Percentiles rank a stretch among this genome's conserved stretches.
Conservation (phyloP, 2,797 vertebrate genomes). For the Phalanger gymnotis region DNA sequence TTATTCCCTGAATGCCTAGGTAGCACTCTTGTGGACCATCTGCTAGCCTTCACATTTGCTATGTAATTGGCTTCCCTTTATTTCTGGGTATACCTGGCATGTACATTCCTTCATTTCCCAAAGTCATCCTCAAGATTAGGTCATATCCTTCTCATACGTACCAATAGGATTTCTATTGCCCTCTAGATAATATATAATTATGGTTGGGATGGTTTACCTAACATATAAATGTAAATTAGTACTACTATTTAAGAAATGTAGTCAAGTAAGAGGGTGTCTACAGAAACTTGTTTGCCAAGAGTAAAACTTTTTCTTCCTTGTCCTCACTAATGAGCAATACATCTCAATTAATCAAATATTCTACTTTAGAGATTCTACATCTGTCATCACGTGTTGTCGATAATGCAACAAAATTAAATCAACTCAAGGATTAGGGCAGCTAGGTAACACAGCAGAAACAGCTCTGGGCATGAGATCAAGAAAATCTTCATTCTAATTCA, state of each 20-base stretch:
- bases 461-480: background rate
- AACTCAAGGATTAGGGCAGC: background rate
- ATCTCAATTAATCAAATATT: background rate
- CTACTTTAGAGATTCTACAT: background rate
- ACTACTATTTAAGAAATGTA: background rate
- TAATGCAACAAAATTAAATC: background rate
- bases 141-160: background rate
- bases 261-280: background rate
- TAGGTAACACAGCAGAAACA: background rate
- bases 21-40: background rate
- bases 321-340: background rate
- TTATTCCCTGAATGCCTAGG: background rate
- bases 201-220: background rate
- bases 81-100: background rate
- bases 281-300: background rate
- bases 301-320: background rate
- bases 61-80: background rate
- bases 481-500: background rate
- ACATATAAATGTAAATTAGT: background rate
- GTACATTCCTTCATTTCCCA: background rate
- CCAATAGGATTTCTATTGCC: background rate
- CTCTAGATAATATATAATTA: background rate
- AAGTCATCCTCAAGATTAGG: background rate
- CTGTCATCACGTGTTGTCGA: background rate
- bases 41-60: background rate